A percentile compares a stretch with the other conserved stretches of the same genome.
These are phyloP conservation scores for Trematomus bernacchii DNA, from an alignment of 2,797 vertebrate species.

Conservation along the genomic window DNA sequence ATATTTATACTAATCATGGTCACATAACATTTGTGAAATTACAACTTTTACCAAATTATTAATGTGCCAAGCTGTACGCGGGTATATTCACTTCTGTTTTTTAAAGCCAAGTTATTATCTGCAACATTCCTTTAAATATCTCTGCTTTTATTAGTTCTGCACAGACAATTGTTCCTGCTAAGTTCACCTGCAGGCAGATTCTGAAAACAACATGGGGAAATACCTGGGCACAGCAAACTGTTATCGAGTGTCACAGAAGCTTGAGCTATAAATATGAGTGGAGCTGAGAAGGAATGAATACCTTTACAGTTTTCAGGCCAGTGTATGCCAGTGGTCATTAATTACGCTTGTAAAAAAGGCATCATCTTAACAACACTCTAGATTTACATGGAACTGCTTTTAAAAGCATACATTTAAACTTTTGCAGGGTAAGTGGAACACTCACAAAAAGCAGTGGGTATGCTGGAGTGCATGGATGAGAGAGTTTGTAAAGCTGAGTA, in stretches of 20 bases:
- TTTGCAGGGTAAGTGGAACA: slow-evolving; percentile 31
- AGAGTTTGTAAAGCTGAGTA: slow-evolving; percentile 60
- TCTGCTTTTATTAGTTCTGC: slow-evolving; percentile 48
- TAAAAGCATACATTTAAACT: slow-evolving; percentile 50
- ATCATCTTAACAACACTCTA: slow-evolving; percentile 35
- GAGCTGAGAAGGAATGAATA: slow-evolving; percentile 55
- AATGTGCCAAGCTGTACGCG: not conserved
- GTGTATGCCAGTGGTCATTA: slow-evolving; percentile 35
- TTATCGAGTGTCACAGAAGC: slow-evolving; percentile 33
- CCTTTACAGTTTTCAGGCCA: slow-evolving; percentile 33
- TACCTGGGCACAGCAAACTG: slow-evolving; percentile 35
- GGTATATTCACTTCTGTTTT: slow-evolving; percentile 15
- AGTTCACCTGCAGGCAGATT: slow-evolving; percentile 45
- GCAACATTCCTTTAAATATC: slow-evolving; percentile 21
- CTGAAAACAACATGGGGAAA: slow-evolving; percentile 44
- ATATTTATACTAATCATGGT: not conserved
- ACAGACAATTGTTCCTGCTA: slow-evolving; percentile 36
- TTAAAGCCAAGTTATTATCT: slow-evolving; percentile 26
- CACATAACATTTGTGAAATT: slow-evolving; percentile 2
- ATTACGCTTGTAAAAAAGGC: slow-evolving; percentile 26
- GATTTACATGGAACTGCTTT: slow-evolving; percentile 53
- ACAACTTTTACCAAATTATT: not conserved
- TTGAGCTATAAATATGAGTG: slow-evolving; percentile 40
- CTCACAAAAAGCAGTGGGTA: slow-evolving; percentile 40
- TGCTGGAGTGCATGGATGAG: slow-evolving; percentile 42